These are phyloP conservation scores for Cygnus olor DNA, from an alignment of 2,797 vertebrate genomes.

Conservation along the genomic window DNA sequence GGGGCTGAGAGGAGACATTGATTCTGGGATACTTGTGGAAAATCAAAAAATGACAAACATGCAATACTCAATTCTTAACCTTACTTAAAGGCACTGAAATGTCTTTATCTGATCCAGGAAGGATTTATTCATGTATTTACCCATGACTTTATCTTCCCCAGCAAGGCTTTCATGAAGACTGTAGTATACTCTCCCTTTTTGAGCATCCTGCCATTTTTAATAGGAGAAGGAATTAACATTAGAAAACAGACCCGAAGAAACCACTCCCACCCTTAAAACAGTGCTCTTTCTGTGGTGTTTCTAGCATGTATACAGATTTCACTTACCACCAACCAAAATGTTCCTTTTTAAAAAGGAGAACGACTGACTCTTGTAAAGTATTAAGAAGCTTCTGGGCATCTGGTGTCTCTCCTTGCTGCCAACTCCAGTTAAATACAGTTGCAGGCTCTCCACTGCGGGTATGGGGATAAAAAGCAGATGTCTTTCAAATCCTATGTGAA, in stretches of 20 bases:
- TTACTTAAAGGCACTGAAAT: background rate
- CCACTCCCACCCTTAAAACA: background rate
- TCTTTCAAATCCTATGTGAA: conserved; percentile 23
- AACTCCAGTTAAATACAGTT: conserved; percentile 20
- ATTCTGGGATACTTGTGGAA: background rate
- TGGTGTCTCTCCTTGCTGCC: background rate
- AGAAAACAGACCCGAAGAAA: background rate
- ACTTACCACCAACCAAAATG: background rate
- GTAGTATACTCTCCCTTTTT: background rate
- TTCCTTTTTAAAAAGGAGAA: background rate
- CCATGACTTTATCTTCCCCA: background rate
- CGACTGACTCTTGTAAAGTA: background rate
- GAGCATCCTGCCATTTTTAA: background rate
- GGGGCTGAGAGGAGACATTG: background rate
- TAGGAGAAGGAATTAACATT: background rate
- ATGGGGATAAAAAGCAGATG: conserved; percentile 23
- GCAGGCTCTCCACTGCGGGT: background rate
- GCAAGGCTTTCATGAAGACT: background rate
- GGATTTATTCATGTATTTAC: background rate
- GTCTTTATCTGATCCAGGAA: background rate
- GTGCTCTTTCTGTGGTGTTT: background rate
- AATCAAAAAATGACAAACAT: background rate
- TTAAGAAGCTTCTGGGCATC: background rate
- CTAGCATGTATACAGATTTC: background rate
- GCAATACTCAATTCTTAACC: background rate